Percentiles rank a stretch among this genome's conserved stretches.
phyloP scores from a whole-genome alignment of 2,888 invertebrate genomes.

The Reticulitermes lucifugus region DNA sequence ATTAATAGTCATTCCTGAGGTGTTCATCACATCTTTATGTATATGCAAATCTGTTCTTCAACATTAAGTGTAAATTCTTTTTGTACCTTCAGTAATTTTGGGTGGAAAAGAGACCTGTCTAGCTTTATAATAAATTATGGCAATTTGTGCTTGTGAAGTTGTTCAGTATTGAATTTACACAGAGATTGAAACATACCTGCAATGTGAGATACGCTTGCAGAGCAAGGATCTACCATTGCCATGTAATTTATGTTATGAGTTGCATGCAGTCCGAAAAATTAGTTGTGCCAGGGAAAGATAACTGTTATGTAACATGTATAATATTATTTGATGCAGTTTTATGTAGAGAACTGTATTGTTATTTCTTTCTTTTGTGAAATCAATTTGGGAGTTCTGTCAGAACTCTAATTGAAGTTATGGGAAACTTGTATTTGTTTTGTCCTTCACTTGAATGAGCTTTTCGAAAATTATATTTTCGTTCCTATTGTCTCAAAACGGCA shows the following conservation, averaged over 20 bases:
- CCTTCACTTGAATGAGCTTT: too few relatives aligned
- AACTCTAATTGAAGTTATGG: too few relatives aligned
- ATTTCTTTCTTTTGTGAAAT: background rate
- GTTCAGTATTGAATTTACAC: background rate
- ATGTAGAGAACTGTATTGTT: background rate
- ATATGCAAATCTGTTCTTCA: background rate
- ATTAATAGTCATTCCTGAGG: constrained; percentile 9
- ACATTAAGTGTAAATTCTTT: background rate
- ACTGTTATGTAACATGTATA: background rate
- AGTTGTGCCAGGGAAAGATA: background rate
- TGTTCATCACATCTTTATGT: background rate
- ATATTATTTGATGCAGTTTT: background rate
- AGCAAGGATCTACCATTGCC: background rate
- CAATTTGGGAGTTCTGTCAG: background rate
- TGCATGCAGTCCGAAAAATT: background rate
- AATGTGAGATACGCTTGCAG: background rate
- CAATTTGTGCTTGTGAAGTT: background rate
- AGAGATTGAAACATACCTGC: background rate
- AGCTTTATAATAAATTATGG: background rate
- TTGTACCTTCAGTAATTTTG: background rate
- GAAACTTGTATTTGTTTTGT: too few relatives aligned
- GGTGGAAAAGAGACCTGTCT: background rate
- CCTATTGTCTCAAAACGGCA: too few relatives aligned
- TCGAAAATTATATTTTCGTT: too few relatives aligned
- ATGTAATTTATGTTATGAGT: background rate